Evolutionary conservation across 2,888 invertebrate species (phyloP), one percentile per base, ranked within the genome.

Genomic region (Amiota minor): DNA sequence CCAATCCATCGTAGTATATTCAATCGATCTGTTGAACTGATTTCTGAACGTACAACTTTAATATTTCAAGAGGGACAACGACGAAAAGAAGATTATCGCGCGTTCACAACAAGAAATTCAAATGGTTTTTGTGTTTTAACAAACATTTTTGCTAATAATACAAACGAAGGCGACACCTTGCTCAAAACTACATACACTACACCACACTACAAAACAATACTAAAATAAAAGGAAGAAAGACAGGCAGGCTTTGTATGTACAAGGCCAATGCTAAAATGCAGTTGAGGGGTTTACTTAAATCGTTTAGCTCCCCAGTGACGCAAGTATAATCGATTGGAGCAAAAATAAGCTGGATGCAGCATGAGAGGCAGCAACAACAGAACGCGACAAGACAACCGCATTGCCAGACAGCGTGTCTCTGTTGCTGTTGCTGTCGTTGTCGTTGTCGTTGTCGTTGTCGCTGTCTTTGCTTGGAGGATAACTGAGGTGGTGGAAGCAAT

Each of bases 101-200:
- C 23, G 64, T 64, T 61, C 59, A 75, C 68, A 53, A 62, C 35
- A 72, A 72, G 74, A 83, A 84, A 83, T 84, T 84, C 80, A 83
- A 84, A 81, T 79, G 71, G 74, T 61, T 75, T 72, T 76, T 74
- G 72, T 79, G 81, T 77, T 80, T 80, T 76, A 84, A 82, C 83
- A 84, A 84, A 82, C 83, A 84, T 78, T 77, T 77, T 75, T 74
- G 78, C 83, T 84, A 83, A 83, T 83, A 82, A 83, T 83, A 83
- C 78, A 73, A 73, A 59, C 59, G 20, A 59, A 59, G 59, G 20
- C 59, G 59, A 59, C 16, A 20, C 20, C 16, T 16, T 59, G 11
- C 35, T 35, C 35, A 6, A 35, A 14, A 12, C 23, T 53, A 45
- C 49, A 49, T 35, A 35, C 35, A 35, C 35, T 6, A 35, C 47